Evolutionary conservation across 2,888 invertebrate genomes (phyloP).

Genomic region (Pachliopta kotzebuea): DNA sequence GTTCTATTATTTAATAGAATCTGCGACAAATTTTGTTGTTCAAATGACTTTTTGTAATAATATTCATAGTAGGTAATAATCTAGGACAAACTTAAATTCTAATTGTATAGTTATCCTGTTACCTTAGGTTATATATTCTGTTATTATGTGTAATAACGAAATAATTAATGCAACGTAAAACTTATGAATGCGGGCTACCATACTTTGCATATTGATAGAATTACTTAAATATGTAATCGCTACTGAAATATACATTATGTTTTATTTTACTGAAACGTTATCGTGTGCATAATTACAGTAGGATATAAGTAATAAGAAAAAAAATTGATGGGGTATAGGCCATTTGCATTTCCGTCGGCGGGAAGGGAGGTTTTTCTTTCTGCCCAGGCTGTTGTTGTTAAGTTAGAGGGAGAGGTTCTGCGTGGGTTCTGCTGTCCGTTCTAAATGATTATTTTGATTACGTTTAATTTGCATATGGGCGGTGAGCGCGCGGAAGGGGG

Average conservation of each 20-base stretch:
- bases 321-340: conserved; percentile 65
- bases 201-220: background rate
- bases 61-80: background rate
- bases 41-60: background rate
- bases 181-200: background rate
- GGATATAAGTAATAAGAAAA: conserved; percentile 67
- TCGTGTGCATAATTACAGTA: conserved; percentile 64
- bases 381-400: conserved; percentile 36
- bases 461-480: conserved; percentile 79
- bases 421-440: conserved; percentile 39
- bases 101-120: background rate
- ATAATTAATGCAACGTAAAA: background rate
- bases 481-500: too few relatives aligned
- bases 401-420: conserved; percentile 52
- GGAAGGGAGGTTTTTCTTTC: conserved; percentile 56
- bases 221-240: conserved; percentile 45
- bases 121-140: background rate
- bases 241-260: conserved; percentile 67
- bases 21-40: background rate
- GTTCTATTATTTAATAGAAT: too few relatives aligned
- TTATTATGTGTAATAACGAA: background rate
- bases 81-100: background rate
- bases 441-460: conserved; percentile 80
- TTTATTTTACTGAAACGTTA: conserved; percentile 62
- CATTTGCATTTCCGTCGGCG: conserved; percentile 68